A percentile compares a stretch with the other conserved stretches of the same genome.
These are phyloP conservation scores for Drosophila parabipectinata DNA, from an alignment of 1,140 invertebrate species.

Conservation along the genomic window DNA sequence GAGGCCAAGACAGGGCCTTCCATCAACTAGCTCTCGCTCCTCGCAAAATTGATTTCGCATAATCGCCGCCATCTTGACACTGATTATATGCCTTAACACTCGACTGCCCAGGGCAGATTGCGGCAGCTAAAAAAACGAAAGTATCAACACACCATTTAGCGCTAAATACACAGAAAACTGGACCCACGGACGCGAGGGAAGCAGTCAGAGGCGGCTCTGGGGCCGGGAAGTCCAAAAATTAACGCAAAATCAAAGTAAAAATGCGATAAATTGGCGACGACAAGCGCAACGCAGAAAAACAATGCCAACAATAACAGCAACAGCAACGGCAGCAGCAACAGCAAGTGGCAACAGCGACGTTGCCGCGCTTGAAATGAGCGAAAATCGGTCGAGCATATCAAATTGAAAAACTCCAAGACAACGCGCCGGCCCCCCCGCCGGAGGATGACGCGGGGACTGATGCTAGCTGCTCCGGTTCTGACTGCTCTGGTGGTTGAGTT, in stretches of 20 bases:
- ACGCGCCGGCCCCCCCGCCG: conserved; percentile 24
- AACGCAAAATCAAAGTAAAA: conserved; percentile 82
- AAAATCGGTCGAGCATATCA: conserved; percentile 82
- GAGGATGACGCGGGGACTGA: neutral
- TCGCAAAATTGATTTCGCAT: conserved; percentile 63
- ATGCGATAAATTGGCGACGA: conserved; percentile 81
- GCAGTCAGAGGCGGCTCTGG: neutral
- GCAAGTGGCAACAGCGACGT: conserved; percentile 39
- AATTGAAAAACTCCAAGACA: conserved; percentile 81
- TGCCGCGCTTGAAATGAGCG: conserved; percentile 76
- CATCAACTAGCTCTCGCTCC: conserved; percentile 34
- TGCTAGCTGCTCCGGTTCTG: conserved; percentile 18
- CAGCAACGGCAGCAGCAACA: conserved; percentile 11
- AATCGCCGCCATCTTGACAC: conserved; percentile 62
- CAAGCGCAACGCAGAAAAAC: conserved; percentile 66
- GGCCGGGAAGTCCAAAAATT: conserved; percentile 66
- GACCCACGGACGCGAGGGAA: neutral
- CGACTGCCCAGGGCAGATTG: conserved; percentile 51
- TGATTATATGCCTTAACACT: conserved; percentile 73
- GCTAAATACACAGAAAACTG: conserved; percentile 54
- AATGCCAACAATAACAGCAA: conserved; percentile 41
- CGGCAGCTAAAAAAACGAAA: conserved; percentile 36
- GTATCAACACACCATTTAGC: conserved; percentile 72
- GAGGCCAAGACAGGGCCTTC: neutral
- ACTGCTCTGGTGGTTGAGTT: neutral